Evolutionary conservation across 2,888 invertebrate genomes (phyloP).

Genomic region (Athalia circularis): DNA sequence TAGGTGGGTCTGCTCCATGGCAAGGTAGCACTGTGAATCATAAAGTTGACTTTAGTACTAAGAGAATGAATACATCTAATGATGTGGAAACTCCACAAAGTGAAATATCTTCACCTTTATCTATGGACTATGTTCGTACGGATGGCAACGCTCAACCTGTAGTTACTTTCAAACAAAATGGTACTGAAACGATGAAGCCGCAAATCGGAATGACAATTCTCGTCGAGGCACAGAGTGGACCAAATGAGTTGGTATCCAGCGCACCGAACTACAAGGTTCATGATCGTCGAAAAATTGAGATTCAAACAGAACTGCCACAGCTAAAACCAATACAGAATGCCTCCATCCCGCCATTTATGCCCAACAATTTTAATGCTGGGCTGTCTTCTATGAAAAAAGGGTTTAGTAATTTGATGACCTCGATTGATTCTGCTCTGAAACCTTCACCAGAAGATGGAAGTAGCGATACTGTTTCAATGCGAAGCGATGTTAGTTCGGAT

Average conservation of each 20-base stretch:
- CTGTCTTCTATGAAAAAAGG: slow-evolving; percentile 89
- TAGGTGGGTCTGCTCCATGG: slow-evolving; percentile 66
- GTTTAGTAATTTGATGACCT: slow-evolving; percentile 87
- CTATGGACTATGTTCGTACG: slow-evolving; percentile 68
- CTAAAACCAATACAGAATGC: slow-evolving; percentile 8
- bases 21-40: slow-evolving; percentile 59
- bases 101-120: slow-evolving; percentile 71
- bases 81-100: slow-evolving; percentile 70
- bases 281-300: slow-evolving; percentile 44
- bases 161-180: slow-evolving; percentile 70
- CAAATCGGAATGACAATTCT: slow-evolving; percentile 47
- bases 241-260: background rate
- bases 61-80: slow-evolving; percentile 67
- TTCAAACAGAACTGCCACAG: slow-evolving; percentile 54
- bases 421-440: slow-evolving; percentile 88
- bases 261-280: slow-evolving; percentile 1
- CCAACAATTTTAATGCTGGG: slow-evolving; percentile 75
- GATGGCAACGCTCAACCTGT: slow-evolving; percentile 59
- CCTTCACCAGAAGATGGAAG: slow-evolving; percentile 83
- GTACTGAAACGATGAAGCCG: slow-evolving; percentile 57
- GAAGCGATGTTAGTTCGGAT: slow-evolving; percentile 91
- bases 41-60: slow-evolving; percentile 64
- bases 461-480: slow-evolving; percentile 84
- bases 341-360: slow-evolving; percentile 66
- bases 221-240: slow-evolving; percentile 7